Base-by-base conservation (phyloP, 1,140 invertebrate genomes). In the Meloidogyne chitwoodi region DNA sequence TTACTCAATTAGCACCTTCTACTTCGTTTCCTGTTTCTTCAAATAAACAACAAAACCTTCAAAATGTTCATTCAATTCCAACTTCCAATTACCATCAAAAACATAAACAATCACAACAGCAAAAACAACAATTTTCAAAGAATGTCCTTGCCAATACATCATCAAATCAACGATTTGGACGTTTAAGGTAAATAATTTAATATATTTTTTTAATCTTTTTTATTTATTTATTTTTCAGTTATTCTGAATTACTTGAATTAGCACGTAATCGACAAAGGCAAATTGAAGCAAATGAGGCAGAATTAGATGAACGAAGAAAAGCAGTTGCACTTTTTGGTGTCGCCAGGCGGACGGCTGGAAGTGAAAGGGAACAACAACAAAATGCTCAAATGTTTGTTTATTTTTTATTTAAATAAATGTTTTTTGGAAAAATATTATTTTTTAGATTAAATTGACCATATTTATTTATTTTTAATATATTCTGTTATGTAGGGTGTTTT, bases 201-300 rank as follows among this genome's bases (percentile, higher is more conserved):
- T 75, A 75, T 5, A n/a, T n/a, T n/a, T n/a, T n/a, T n/a, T n/a
- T n/a, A n/a, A n/a, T n/a, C n/a, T n/a, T n/a, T n/a, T n/a, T 12
- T 69, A 19, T 4, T 10, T 22, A 31, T 27, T 24, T 66, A 8
- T 8, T 38, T 65, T 78, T 56, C 22, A 77, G 76, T 56, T 76
- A 77, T 68, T 24, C 63, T 10, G 63, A 65, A 66, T 62, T 77
- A 48, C 65, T 77, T n/a, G 76, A 77, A 77, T 34, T 68, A 16
- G 70, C 76, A 6, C 72, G 73, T 16, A 66, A 61, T 62, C 76
- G 78, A 41, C 76, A 77, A 34, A 61, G 75, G 8, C 76, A 77
- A 29, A 77, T 77, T 27, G 76, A 77, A 64, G 48, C 76, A 41
- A 77, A 77, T 77, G 65, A 34, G 12, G 73, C 38, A 22, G 76